Evolutionary conservation across 2,797 vertebrate species (phyloP), one percentile per base, ranked within the genome.

Genomic region (Chloroceryle amazona): DNA sequence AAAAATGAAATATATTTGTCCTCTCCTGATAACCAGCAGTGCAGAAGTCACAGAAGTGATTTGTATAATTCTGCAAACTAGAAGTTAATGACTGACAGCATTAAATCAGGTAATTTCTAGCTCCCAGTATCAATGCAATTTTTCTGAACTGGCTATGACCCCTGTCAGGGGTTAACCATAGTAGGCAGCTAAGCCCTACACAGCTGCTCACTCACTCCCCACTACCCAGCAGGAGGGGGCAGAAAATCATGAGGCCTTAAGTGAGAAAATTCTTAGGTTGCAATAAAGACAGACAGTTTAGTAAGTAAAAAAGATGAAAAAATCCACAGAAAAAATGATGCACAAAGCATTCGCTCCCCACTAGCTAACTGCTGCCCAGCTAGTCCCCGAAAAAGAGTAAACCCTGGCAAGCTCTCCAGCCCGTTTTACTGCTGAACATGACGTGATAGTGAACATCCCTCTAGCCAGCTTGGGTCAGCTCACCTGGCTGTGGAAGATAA

Each of bases 1-100:
- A 94, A 81, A 89, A 70, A 62, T 51, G 33, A 42, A 86, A 83
- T 74, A 21, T 20, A 79, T 92, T 92, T 84, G 73, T 81, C 70
- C 60, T 70, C 58, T 90, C 31, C 58, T 11, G 2, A 86, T 60
- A 86, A 63, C 42, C 26, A 94, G 33, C 23, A 42, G 23, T 20
- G 28, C 62, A 62, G 90, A 91, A 78, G 88, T 74, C 76, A 93
- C 68, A 47, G 39, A 11, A 51, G 28, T 1, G 0, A 51, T 68
- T 29, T 41, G n/a, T 66, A 3, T n/a, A 51, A 62, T 62, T 86
- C 54, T 66, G 52, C 6, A 19, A 71, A 51, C 33, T 29, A 44
- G 18, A 67, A 70, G 22, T 29, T 73, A 41, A 91, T 16, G 75
- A 85, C 20, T 31, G 35, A 66, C 46, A 89, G 29, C 81, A 41